These are phyloP conservation scores for Caerostris darwini DNA, from an alignment of 1,140 invertebrate genomes.

Conservation along the genomic window DNA sequence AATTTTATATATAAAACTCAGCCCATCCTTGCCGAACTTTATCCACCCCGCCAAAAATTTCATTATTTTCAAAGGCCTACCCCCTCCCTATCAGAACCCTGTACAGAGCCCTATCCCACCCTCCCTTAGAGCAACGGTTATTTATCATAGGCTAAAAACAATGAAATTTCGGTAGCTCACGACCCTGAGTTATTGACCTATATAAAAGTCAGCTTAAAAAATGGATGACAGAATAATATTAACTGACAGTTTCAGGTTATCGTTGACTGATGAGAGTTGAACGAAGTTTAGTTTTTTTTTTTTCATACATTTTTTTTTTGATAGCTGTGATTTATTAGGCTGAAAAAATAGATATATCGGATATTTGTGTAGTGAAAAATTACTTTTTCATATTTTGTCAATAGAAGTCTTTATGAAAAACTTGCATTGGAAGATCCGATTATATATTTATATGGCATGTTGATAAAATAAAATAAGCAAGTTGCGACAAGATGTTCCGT, in stretches of 20 bases:
- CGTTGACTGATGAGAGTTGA: slow-evolving; percentile 45
- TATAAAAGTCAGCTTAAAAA: slow-evolving; percentile 53
- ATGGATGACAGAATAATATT: slow-evolving; percentile 67
- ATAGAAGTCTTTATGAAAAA: not conserved
- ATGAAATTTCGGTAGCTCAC: slow-evolving; percentile 16
- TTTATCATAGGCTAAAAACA: slow-evolving; percentile 51
- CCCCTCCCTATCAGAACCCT: not conserved
- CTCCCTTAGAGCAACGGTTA: not conserved
- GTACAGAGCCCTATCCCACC: not conserved
- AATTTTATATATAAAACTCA: slow-evolving; percentile 1
- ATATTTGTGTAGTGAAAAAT: slow-evolving; percentile 34
- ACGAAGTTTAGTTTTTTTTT: not conserved
- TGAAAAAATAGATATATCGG: slow-evolving; percentile 47
- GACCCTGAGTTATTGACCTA: slow-evolving; percentile 57
- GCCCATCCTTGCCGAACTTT: not conserved
- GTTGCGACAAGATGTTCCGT: too few species aligned
- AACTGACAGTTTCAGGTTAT: slow-evolving; percentile 49
- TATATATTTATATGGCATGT: not conserved
- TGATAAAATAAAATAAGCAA: too few species aligned
- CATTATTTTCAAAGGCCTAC: slow-evolving; percentile 32
- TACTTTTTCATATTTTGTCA: not conserved
- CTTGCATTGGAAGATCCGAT: not conserved
- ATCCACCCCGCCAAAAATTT: not conserved
- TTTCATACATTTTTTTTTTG: slow-evolving; percentile 8
- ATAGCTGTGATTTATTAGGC: slow-evolving; percentile 48